These are phyloP conservation scores for Phenganax marumi DNA, from an alignment of 92 coral and sea anemone species.

Conservation along the genomic window DNA sequence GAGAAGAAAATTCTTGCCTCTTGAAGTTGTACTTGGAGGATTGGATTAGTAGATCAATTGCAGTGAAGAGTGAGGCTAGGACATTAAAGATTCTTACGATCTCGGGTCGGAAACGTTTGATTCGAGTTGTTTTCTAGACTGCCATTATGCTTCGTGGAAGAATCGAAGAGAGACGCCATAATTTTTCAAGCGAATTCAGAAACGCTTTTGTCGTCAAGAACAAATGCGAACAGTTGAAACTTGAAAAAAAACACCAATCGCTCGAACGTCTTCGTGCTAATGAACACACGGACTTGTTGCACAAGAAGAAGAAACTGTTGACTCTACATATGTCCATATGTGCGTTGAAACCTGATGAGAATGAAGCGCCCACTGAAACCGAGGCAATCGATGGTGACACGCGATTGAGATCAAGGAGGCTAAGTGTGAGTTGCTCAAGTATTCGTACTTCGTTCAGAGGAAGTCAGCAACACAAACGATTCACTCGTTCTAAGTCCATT, in stretches of 20 bases:
- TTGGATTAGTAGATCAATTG: no score
- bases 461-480: neutral
- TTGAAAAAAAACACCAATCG: constrained; percentile 16
- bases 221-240: constrained; percentile 26
- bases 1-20: no score
- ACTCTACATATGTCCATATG: constrained; percentile 3
- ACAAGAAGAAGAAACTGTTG: constrained; percentile 7
- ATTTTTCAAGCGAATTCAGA: constrained; percentile 20
- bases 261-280: constrained; percentile 3
- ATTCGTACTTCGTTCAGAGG: neutral
- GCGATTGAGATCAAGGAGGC: neutral
- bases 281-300: neutral
- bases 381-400: neutral
- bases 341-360: constrained; percentile 17
- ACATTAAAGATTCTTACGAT: no score
- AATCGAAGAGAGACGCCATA: neutral
- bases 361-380: neutral
- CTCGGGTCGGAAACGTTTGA: no score
- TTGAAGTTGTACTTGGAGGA: no score
- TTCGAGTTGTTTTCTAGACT: no score
- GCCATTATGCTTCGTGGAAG: neutral
- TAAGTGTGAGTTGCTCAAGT: neutral
- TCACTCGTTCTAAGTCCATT: neutral
- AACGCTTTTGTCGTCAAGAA: constrained; percentile 21
- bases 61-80: no score